phyloP scores from a whole-genome alignment of 2,888 invertebrate genomes.

The Pammene aurita region DNA sequence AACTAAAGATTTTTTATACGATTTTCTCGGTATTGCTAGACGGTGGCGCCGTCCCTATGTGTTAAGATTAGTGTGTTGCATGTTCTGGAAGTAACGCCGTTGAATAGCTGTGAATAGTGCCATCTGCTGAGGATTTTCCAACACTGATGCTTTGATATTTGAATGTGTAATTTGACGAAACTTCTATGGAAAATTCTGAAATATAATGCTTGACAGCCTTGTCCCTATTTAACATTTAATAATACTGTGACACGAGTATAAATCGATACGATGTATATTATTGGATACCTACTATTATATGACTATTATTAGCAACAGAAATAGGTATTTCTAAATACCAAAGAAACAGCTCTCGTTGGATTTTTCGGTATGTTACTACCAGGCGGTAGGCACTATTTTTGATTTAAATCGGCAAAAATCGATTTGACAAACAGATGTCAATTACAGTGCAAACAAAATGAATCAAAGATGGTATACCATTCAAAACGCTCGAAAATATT shows the following conservation, averaged over 20 bases:
- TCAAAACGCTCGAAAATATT: no score
- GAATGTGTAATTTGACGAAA: background rate
- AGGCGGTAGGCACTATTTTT: no score
- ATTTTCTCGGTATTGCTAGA: background rate
- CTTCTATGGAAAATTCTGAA: constrained; percentile 1
- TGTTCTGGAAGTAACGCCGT: constrained; percentile 52
- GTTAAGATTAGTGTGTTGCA: constrained; percentile 21
- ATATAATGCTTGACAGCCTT: background rate
- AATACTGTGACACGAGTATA: background rate
- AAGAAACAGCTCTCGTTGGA: no score
- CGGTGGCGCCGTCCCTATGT: constrained; percentile 14
- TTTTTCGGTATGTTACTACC: no score
- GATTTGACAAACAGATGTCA: no score
- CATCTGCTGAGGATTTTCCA: constrained; percentile 50
- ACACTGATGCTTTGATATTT: background rate
- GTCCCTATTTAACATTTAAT: background rate
- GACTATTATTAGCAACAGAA: no score
- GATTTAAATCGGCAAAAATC: no score
- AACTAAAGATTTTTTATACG: constrained; percentile 17
- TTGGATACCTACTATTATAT: no score
- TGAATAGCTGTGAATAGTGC: constrained; percentile 42
- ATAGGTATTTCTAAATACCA: no score
- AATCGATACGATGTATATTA: no score
- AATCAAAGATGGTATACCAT: no score
- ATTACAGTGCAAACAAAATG: no score